A percentile compares a stretch with the other conserved stretches of the same genome.
phyloP scores from a whole-genome alignment of 2,888 invertebrate species.

The Stictocephala bisonia region DNA sequence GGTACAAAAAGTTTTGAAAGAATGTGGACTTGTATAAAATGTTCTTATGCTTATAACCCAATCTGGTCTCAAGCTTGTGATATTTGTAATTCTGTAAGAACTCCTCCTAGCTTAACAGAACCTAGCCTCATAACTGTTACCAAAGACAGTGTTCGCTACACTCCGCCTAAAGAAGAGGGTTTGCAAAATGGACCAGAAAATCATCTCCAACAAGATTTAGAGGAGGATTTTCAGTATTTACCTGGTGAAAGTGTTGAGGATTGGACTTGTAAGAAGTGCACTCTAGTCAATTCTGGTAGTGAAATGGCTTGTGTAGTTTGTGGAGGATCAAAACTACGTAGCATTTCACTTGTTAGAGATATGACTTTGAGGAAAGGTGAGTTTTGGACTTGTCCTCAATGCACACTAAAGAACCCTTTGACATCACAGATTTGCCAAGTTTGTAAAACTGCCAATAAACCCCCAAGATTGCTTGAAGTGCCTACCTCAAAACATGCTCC shows the following conservation, averaged over 20 bases:
- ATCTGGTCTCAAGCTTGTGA: conserved; percentile 84
- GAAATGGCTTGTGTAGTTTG: conserved; percentile 86
- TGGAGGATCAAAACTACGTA: conserved; percentile 83
- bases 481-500: conserved; percentile 63
- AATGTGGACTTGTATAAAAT: conserved; percentile 90
- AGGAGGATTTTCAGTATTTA: conserved; percentile 53
- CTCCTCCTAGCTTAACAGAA: conserved; percentile 72
- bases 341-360: conserved; percentile 73
- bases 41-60: conserved; percentile 89
- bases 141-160: conserved; percentile 63
- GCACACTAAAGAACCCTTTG: conserved; percentile 84
- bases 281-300: conserved; percentile 80
- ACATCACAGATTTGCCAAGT: conserved; percentile 76
- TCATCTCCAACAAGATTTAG: conserved; percentile 50
- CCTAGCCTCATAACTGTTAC: conserved; percentile 79
- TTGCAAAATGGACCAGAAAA: conserved; percentile 33
- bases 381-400: conserved; percentile 83
- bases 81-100: conserved; percentile 79
- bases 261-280: conserved; percentile 92
- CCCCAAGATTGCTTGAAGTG: conserved; percentile 61
- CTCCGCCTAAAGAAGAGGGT: conserved; percentile 63
- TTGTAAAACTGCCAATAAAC: conserved; percentile 73
- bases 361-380: conserved; percentile 78
- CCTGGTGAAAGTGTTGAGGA: conserved; percentile 62
- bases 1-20: conserved; percentile 62